Conservation (phyloP, 2,888 invertebrate species). For the Arge pagana region DNA sequence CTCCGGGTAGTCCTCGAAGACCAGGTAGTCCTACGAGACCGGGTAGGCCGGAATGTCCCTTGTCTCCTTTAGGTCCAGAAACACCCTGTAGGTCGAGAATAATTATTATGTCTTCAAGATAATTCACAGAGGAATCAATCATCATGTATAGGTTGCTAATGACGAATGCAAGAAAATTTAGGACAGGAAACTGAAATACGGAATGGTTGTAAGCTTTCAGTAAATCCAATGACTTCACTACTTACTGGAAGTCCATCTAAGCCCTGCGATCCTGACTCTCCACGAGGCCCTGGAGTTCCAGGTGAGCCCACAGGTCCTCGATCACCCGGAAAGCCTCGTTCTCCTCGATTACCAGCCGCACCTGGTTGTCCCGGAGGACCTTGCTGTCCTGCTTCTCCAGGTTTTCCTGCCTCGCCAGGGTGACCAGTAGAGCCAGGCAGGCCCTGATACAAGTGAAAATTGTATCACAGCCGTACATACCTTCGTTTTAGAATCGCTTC, state of each 20-base stretch:
- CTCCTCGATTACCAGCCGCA: constrained; percentile 63
- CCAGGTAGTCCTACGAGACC: constrained; percentile 77
- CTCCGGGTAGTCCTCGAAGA: constrained; percentile 68
- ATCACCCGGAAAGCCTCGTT: constrained; percentile 76
- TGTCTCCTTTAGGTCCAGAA: constrained; percentile 69
- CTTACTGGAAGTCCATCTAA: constrained; percentile 71
- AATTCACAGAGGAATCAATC: no score
- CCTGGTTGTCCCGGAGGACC: constrained; percentile 67
- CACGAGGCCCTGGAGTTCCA: constrained; percentile 69
- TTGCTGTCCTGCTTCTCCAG: constrained; percentile 75
- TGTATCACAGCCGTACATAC: no score
- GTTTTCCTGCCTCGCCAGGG: constrained; percentile 78
- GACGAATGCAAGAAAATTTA: not conserved
- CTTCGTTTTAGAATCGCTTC: no score
- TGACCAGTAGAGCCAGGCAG: constrained; percentile 76
- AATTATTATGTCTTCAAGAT: no score
- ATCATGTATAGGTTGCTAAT: no score
- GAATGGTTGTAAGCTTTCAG: constrained; percentile 7
- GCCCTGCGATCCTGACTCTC: constrained; percentile 70
- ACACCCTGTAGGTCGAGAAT: constrained; percentile 61
- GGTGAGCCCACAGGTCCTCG: constrained; percentile 72
- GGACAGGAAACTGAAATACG: constrained; percentile 5
- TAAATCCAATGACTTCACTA: no score
- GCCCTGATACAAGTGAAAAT: constrained; percentile 63
- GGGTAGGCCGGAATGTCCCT: constrained; percentile 72